phyloP scores from a whole-genome alignment of 2,797 vertebrate species.

The Scomberomorus guttatus region DNA sequence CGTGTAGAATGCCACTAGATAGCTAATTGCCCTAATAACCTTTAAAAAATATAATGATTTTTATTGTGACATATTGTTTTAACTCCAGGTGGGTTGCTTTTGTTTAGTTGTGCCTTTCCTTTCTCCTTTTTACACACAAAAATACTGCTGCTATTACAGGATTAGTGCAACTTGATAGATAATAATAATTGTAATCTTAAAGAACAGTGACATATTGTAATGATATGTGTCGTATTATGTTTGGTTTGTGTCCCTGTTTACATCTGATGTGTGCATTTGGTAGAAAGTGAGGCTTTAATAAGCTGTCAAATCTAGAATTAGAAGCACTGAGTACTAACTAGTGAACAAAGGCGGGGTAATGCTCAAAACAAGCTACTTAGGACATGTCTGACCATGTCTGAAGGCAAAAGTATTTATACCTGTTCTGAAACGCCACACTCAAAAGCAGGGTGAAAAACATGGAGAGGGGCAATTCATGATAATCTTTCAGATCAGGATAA shows the following conservation, averaged over 20 bases:
- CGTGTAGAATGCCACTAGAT: slow-evolving; percentile 67
- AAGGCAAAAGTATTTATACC: not conserved
- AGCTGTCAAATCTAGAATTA: slow-evolving; percentile 9
- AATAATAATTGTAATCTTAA: slow-evolving; percentile 11
- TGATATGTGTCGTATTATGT: slow-evolving; percentile 9
- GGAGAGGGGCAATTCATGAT: not conserved
- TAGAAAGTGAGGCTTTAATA: not conserved
- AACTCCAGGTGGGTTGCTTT: slow-evolving; percentile 11
- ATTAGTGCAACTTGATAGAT: slow-evolving; percentile 30
- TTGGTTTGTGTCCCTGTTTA: not conserved
- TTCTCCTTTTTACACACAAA: slow-evolving; percentile 16
- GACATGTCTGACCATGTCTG: not conserved
- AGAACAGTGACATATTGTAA: slow-evolving; percentile 11
- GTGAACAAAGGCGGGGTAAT: not conserved
- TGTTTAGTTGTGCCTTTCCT: slow-evolving; percentile 14
- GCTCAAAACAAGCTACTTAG: not conserved
- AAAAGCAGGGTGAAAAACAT: not conserved
- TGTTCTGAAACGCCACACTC: not conserved
- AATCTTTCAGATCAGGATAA: not conserved
- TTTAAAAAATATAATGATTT: slow-evolving; percentile 52
- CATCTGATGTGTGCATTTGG: not conserved
- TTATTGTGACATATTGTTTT: slow-evolving; percentile 45
- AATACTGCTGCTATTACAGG: slow-evolving; percentile 9
- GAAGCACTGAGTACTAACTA: not conserved
- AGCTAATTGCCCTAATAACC: slow-evolving; percentile 70